phyloP scores from a whole-genome alignment of 2,888 invertebrate species.

The Tetropium fuscum region DNA sequence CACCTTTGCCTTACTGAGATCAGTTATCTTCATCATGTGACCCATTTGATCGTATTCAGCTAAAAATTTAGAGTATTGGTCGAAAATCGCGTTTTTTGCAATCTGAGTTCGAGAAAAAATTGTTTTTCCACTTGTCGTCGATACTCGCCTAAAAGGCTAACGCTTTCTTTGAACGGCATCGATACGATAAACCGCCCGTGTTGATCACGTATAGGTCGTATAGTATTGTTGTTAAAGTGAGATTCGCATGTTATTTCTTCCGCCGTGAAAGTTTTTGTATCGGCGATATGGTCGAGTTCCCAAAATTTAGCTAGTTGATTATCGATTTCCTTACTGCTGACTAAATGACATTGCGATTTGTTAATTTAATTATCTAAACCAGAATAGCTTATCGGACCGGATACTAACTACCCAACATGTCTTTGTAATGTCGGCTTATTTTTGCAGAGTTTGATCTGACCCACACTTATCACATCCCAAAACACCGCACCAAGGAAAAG shows the following conservation, averaged over 20 bases:
- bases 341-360: not conserved
- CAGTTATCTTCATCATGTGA: not conserved
- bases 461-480: no score
- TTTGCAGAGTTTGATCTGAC: no score
- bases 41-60: not conserved
- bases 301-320: constrained; percentile 30
- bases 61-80: not conserved
- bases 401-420: not conserved
- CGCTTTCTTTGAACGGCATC: constrained; percentile 23
- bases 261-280: not conserved
- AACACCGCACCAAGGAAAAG: no score
- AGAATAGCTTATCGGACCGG: not conserved
- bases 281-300: constrained; percentile 18
- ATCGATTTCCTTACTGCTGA: constrained; percentile 2
- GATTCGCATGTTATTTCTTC: not conserved
- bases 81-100: no score
- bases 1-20: not conserved
- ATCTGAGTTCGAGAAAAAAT: no score
- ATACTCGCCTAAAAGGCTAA: no score
- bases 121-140: no score
- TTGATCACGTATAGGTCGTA: not conserved
- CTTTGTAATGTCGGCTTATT: no score
- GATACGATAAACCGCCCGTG: not conserved
- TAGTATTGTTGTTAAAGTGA: not conserved
- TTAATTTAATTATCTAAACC: not conserved